Base-by-base conservation (phyloP, 2,113 vertebrate species). In the Heterotis niloticus region DNA sequence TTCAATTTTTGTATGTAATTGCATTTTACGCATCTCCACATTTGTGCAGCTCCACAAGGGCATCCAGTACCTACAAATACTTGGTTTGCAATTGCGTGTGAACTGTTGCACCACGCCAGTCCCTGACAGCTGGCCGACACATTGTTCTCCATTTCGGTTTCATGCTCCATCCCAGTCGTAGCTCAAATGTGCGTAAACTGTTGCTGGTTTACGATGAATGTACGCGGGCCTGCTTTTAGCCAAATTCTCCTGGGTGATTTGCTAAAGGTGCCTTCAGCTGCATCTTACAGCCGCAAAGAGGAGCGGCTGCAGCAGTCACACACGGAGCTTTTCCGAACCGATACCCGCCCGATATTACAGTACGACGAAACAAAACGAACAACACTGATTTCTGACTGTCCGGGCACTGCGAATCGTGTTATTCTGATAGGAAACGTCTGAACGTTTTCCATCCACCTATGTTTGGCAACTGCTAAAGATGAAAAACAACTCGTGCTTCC, bases 91-190 rank as follows among this genome's bases (percentile, higher is more conserved):
- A 44, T 7, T 7, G 3, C 7, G 34, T 44, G 34, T 44, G 34
- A 44, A 44, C 7, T 44, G 34, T 44, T 44, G 3, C 34, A 44
- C 2, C 2, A 44, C 7, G 7, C 3, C 34, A 44, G 7, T 51
- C 52, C 34, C 69, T 23, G 69, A 14, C 69, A 51, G 34, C 69
- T 72, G 69, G 69, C 23, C 18, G n/a, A 34, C 69, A 72, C 52
- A 34, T 72, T 72, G 44, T 23, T 74, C 24, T 74, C 17, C 23
- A 52, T 54, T n/a, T 51, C 44, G 12, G 16, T 24, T 72, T 56
- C n/a, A 52, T 10, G n/a, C 24, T 74, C 71, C 26, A 52, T 56
- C 44, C 51, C 51, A 7, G 23, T 67, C 54, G n/a, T 14, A 77
- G n/a, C n/a, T 77, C 14, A 26, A 69, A 44, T 66, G 44, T 44